Conservation (phyloP, 1,140 invertebrate genomes). For the Acromyrmex charruanus region DNA sequence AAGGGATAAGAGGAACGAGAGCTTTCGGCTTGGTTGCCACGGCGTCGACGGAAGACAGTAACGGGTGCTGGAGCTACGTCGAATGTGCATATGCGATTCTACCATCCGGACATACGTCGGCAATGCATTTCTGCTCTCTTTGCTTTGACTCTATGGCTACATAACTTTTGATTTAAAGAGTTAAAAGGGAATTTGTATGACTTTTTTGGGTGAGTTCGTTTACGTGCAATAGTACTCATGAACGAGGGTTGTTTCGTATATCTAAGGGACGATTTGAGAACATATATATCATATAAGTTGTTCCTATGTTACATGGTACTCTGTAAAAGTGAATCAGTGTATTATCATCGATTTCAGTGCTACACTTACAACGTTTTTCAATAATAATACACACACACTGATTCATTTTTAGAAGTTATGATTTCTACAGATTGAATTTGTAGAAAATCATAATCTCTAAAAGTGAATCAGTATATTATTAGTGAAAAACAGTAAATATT, state of each 20-base stretch:
- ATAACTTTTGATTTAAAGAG: conserved; percentile 65
- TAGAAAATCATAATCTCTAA: too few relatives aligned
- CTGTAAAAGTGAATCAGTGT: too few relatives aligned
- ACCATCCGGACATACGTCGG: conserved; percentile 49
- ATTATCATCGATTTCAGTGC: too few relatives aligned
- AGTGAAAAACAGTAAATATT: too few relatives aligned
- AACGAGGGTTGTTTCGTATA: background rate
- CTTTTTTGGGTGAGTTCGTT: conserved; percentile 13
- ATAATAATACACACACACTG: too few relatives aligned
- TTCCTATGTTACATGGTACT: background rate
- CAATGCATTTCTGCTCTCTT: conserved; percentile 17
- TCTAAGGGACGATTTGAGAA: background rate
- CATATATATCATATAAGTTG: conserved; percentile 2
- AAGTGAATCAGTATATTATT: too few relatives aligned
- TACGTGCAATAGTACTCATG: background rate
- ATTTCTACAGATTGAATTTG: too few relatives aligned
- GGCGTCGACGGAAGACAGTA: conserved; percentile 5
- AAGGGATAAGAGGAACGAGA: conserved; percentile 13
- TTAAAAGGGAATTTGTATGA: conserved; percentile 44
- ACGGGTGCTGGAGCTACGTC: conserved; percentile 3
- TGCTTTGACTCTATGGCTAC: background rate
- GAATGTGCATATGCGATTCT: conserved; percentile 36
- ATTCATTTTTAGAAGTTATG: too few relatives aligned
- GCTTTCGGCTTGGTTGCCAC: conserved; percentile 25
- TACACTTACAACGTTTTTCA: too few relatives aligned